Percentiles rank a stretch among this genome's conserved stretches.
These are phyloP conservation scores for Galbula dea DNA, from an alignment of 2,113 vertebrate genomes.

Conservation along the genomic window DNA sequence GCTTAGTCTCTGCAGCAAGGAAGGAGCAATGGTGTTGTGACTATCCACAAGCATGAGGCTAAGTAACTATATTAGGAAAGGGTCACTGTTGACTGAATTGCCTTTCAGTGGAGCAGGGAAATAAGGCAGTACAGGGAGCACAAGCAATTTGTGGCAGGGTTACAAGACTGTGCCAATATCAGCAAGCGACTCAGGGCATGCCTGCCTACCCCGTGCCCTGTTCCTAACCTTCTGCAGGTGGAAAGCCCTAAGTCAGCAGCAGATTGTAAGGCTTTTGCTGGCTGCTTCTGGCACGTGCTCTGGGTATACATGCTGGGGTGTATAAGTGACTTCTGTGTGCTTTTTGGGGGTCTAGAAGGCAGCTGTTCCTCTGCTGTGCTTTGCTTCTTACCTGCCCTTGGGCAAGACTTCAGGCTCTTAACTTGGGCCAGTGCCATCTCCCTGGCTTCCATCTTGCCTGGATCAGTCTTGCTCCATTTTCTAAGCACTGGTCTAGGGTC, in stretches of 20 bases:
- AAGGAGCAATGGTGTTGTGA: neutral
- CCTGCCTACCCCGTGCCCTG: neutral
- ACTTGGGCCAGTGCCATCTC: neutral
- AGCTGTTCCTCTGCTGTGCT: neutral
- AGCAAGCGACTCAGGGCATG: neutral
- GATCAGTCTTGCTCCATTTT: neutral
- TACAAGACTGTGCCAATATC: neutral
- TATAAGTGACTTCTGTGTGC: neutral
- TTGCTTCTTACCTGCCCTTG: neutral
- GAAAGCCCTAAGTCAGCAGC: neutral
- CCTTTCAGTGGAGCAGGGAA: neutral
- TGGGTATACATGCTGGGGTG: neutral
- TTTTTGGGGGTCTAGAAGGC: neutral
- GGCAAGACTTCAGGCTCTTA: neutral
- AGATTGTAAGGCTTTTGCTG: neutral
- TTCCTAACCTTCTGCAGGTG: neutral
- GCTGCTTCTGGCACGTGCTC: neutral
- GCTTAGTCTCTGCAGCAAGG: neutral
- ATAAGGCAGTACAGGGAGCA: neutral
- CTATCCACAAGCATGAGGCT: fast-evolving
- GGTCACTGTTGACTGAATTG: neutral
- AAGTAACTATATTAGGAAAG: neutral
- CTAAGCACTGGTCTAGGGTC: neutral
- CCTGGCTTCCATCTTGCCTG: neutral
- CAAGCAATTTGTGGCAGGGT: neutral